Evolutionary conservation across 2,113 vertebrate species (phyloP).

Genomic region (Pseudopipra pipra): DNA sequence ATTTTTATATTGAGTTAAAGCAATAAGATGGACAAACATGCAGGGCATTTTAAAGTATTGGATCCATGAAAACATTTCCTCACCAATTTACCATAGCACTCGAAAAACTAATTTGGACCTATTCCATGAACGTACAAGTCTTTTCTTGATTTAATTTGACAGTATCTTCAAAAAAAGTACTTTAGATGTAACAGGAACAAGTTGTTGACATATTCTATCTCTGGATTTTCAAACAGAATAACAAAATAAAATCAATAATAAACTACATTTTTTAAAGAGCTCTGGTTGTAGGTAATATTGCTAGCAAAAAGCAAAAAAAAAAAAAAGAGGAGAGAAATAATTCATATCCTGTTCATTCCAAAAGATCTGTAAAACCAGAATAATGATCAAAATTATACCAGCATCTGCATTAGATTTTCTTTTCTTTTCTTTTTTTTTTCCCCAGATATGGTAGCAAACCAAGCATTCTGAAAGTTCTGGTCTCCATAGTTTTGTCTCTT

Average conservation of each 20-base stretch:
- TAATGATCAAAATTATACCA: neutral
- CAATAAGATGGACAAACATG: neutral
- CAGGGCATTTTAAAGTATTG: neutral
- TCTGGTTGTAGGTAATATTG: neutral
- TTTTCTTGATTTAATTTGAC: neutral
- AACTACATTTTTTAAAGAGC: neutral
- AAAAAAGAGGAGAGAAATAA: neutral
- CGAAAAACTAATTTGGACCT: neutral
- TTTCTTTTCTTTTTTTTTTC: neutral
- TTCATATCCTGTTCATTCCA: neutral
- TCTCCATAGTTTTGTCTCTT: neutral
- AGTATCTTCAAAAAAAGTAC: neutral
- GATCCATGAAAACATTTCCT: neutral
- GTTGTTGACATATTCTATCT: neutral
- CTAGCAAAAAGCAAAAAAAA: neutral
- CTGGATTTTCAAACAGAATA: neutral
- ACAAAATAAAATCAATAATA: conserved; percentile 1
- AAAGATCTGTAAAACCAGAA: neutral
- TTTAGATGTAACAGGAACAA: neutral
- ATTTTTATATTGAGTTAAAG: neutral
- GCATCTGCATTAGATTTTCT: neutral
- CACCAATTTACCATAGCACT: neutral
- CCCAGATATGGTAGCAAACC: neutral
- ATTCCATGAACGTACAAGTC: neutral
- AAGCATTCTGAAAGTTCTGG: neutral